These are phyloP conservation scores for Gulo gulo DNA, from an alignment of 2,113 vertebrate genomes.

Conservation along the genomic window DNA sequence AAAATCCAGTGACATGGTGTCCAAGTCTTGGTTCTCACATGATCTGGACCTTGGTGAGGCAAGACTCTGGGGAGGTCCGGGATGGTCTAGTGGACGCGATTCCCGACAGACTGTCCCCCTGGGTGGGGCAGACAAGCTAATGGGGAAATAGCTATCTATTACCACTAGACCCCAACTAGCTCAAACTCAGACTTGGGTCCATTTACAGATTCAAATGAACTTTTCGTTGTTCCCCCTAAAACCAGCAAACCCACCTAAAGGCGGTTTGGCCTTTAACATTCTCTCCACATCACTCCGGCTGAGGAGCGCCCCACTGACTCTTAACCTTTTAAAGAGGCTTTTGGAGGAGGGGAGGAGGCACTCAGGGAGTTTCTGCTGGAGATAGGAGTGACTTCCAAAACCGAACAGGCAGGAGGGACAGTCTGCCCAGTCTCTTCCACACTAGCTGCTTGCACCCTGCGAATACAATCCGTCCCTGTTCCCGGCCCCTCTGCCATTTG, in stretches of 20 bases:
- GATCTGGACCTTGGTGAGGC: neutral
- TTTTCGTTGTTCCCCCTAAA: neutral
- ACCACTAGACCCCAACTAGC: neutral
- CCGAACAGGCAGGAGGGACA: constrained; percentile 67
- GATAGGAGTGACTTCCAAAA: constrained; percentile 76
- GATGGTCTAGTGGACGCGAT: neutral
- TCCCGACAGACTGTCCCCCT: neutral
- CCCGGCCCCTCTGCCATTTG: constrained; percentile 67
- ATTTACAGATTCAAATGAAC: neutral
- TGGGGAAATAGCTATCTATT: neutral
- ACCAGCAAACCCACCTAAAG: neutral
- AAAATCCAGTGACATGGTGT: neutral
- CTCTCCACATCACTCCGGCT: neutral
- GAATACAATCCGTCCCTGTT: constrained; percentile 82
- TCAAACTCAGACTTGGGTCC: neutral
- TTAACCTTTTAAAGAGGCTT: neutral
- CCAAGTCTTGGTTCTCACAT: neutral
- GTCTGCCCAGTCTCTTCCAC: constrained; percentile 73
- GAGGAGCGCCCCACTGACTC: neutral
- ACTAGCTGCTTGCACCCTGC: constrained; percentile 71
- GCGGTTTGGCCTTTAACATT: neutral
- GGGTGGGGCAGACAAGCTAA: neutral
- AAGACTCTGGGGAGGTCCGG: too few relatives aligned
- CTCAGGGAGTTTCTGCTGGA: constrained; percentile 51
- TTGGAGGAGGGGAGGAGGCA: neutral